phyloP scores from a whole-genome alignment of 2,888 invertebrate species.

The Cantharis flavilabris region DNA sequence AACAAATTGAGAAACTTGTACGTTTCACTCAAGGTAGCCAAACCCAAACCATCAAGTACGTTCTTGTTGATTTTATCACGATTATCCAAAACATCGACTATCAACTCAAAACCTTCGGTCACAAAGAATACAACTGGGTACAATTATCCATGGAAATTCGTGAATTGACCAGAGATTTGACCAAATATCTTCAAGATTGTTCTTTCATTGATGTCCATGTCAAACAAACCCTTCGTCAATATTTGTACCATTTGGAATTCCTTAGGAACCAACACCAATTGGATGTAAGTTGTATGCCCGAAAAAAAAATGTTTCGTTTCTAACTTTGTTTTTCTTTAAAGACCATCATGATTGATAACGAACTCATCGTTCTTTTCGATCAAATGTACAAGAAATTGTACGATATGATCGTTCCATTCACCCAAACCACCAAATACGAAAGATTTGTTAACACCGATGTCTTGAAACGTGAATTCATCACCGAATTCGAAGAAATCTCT shows the following conservation, averaged over 20 bases:
- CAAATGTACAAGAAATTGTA: not conserved
- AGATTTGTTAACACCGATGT: not conserved
- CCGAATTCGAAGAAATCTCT: not conserved
- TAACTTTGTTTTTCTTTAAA: not conserved
- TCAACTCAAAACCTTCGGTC: not conserved
- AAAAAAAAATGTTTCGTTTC: not conserved
- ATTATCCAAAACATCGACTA: not conserved
- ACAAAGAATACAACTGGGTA: not conserved
- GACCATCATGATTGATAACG: not conserved
- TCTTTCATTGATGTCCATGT: not conserved
- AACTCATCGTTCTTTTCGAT: not conserved
- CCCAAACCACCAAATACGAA: not conserved
- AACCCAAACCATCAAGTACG: not conserved
- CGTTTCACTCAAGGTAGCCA: slow-evolving; percentile 7
- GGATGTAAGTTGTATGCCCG: not conserved
- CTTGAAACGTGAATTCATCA: not conserved
- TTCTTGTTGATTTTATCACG: not conserved
- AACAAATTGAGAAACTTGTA: slow-evolving; percentile 2
- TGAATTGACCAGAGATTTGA: not conserved
- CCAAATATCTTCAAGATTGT: not conserved
- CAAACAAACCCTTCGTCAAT: not conserved
- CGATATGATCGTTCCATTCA: not conserved
- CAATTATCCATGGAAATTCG: slow-evolving; percentile 3
- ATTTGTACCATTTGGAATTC: not conserved
- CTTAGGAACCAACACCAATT: not conserved